Base-by-base conservation (phyloP, 2,888 invertebrate genomes). In the Philopedon plagiatum region DNA sequence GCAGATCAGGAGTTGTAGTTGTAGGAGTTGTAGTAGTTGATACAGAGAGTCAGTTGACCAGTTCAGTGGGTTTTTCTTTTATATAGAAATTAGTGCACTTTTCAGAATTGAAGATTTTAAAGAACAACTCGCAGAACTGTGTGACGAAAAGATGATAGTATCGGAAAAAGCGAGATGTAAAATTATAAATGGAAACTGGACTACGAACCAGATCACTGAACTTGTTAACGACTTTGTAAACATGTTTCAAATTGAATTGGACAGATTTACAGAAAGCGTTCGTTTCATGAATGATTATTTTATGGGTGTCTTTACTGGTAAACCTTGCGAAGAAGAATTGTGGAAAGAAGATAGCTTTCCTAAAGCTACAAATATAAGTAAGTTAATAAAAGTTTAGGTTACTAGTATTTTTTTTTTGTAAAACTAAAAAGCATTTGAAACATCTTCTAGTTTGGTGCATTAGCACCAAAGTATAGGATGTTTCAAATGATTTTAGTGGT, bases 161-260 rank as follows among this genome's bases (percentile, higher is more conserved):
- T 87, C 89, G 0, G 89, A 91, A 81, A 83, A 86, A 61, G 88
- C 90, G 79, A 86, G 89, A 49, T 83, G 82, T 23, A 80, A 85
- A 8, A 83, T 91, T 26, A 87, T 91, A 46, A 78, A 78, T 60
- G 87, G 90, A 67, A 87, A 89, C 73, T 92, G 91, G 91, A 81
- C 88, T 0, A 83, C 87, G 74, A 86, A 86, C 71, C 89, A 91
- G 79, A 81, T 90, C 5, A 86, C 86, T 15, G 84, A 88, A 54
- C 83, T 91, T 77, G 84, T 85, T 1, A 90, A 91, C 78, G 85
- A 88, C 26, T 75, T 44, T 9, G 19, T 75, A 37, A 68, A 65
- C 41, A 68, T 73, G 64, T 46, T 77, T 19, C 70, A 76, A 56
- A 37, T 88, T n/a, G 92, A 92, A 84, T 58, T 90, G 9, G 90